Evolutionary conservation across 2,888 invertebrate species (phyloP).

Genomic region (Meiosimyza decipiens): DNA sequence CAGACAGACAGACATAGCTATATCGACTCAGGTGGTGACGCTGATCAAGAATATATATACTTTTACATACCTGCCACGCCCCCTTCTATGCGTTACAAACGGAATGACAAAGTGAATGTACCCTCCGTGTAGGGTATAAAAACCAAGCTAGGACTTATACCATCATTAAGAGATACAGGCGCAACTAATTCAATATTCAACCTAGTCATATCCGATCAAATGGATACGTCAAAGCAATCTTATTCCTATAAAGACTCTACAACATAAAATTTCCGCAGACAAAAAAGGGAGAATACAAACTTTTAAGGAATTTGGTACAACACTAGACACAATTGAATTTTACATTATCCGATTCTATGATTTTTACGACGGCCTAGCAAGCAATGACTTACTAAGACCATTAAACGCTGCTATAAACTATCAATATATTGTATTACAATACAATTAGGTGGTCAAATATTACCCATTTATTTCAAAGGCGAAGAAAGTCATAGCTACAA

Average conservation of each 20-base stretch:
- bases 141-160: conserved; percentile 31
- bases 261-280: conserved; percentile 24
- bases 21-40: too few species aligned
- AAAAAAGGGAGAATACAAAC: conserved; percentile 31
- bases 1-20: too few species aligned
- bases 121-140: too few species aligned
- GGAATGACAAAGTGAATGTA: too few species aligned
- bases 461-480: conserved; percentile 21
- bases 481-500: conserved; percentile 17
- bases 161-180: conserved; percentile 39
- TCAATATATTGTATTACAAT: conserved; percentile 18
- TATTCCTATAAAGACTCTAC: conserved; percentile 30
- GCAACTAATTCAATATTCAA: conserved; percentile 37
- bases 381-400: conserved; percentile 35
- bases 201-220: conserved; percentile 34
- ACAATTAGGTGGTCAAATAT: neutral
- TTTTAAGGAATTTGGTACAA: conserved; percentile 35
- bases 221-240: conserved; percentile 9
- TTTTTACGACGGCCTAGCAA: conserved; percentile 36
- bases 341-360: conserved; percentile 34
- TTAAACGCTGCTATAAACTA: conserved; percentile 30
- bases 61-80: too few species aligned
- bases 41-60: too few species aligned
- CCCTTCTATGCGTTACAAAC: too few species aligned
- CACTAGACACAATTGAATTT: conserved; percentile 30